These are phyloP conservation scores for Lates japonicus DNA, from an alignment of 2,797 vertebrate species.

Conservation along the genomic window DNA sequence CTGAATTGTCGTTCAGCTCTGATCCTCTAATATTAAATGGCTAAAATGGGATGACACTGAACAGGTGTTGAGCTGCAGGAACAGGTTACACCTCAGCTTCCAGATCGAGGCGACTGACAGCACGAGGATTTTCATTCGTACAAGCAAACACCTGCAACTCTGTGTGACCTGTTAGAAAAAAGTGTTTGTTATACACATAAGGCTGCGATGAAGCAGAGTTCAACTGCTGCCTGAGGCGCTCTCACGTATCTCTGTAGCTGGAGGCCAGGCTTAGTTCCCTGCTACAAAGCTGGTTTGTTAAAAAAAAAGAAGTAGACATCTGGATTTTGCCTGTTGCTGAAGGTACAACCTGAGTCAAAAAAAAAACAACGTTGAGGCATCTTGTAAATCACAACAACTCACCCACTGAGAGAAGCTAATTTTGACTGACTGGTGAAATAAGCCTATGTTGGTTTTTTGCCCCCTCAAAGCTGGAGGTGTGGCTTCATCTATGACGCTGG, in stretches of 20 bases:
- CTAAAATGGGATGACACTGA: background rate
- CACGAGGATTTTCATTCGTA: constrained; percentile 3
- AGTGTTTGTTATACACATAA: constrained; percentile 3
- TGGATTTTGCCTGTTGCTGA: constrained; percentile 13
- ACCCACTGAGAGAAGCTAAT: background rate
- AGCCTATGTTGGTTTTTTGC: background rate
- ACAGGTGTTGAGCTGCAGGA: background rate
- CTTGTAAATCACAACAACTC: constrained; percentile 30
- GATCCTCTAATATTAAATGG: no score
- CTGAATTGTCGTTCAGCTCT: background rate
- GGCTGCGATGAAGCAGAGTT: constrained; percentile 26
- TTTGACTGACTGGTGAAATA: constrained; percentile 31
- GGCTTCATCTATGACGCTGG: constrained; percentile 8
- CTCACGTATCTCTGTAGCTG: constrained; percentile 3
- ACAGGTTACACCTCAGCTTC: constrained; percentile 5
- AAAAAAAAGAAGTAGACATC: constrained; percentile 1
- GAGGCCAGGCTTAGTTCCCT: background rate
- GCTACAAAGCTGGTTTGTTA: constrained; percentile 6
- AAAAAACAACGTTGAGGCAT: constrained; percentile 16
- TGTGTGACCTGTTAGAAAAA: constrained; percentile 18
- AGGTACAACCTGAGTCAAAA: constrained; percentile 14
- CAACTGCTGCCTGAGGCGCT: constrained; percentile 24
- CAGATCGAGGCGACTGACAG: constrained; percentile 9
- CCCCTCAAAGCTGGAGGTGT: constrained; percentile 5
- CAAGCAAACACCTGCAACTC: constrained; percentile 21